These are phyloP conservation scores for Elysia crispata DNA, from an alignment of 2,888 invertebrate species.

Conservation along the genomic window DNA sequence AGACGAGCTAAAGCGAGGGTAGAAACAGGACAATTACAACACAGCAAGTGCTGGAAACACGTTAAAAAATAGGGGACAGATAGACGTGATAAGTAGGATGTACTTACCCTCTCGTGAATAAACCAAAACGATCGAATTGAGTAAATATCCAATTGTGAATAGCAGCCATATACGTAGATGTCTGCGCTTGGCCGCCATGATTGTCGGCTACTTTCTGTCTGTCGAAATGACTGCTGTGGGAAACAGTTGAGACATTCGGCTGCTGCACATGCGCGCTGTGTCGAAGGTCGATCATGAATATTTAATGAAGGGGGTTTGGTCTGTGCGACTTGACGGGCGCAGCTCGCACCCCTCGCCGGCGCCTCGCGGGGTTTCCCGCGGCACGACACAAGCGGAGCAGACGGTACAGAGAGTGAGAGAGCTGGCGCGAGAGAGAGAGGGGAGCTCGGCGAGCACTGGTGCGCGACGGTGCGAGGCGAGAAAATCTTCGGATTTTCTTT, in stretches of 20 bases:
- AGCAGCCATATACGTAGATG: constrained; percentile 51
- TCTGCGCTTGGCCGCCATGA: constrained; percentile 51
- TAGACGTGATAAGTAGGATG: background rate
- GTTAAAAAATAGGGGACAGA: background rate
- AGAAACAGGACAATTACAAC: too few species aligned
- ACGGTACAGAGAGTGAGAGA: too few species aligned
- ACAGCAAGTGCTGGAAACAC: background rate
- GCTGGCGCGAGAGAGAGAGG: too few species aligned
- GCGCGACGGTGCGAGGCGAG: too few species aligned
- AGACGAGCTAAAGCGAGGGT: too few species aligned
- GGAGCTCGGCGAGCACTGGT: too few species aligned
- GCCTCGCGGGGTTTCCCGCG: constrained; percentile 20
- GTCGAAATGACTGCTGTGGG: constrained; percentile 21
- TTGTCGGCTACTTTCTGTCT: constrained; percentile 43
- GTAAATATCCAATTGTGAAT: constrained; percentile 51
- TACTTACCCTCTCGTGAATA: constrained; percentile 52
- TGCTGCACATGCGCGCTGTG: constrained; percentile 45
- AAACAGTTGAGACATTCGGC: constrained; percentile 3
- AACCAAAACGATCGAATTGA: constrained; percentile 44
- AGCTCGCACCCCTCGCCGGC: constrained; percentile 16
- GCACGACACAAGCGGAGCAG: too few species aligned
- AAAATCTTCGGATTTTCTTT: too few species aligned
- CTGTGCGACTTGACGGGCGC: constrained; percentile 25
- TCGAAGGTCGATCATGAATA: constrained; percentile 47
- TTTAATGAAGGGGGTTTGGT: constrained; percentile 32